Evolutionary conservation across 2,113 vertebrate genomes (phyloP).

Genomic region (Tretioscincus oriximinensis): DNA sequence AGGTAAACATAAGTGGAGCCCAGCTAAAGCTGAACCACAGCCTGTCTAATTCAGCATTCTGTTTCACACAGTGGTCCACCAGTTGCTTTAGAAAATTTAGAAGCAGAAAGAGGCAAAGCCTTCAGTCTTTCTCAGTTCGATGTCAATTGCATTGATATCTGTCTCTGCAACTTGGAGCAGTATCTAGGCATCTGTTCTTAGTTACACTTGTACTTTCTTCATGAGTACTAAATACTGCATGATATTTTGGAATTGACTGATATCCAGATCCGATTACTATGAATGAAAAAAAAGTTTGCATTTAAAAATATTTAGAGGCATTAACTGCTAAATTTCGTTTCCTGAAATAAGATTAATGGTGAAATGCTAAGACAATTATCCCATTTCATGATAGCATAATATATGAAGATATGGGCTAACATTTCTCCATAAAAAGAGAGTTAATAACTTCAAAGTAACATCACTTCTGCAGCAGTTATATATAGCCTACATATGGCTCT

Average conservation of each 20-base stretch:
- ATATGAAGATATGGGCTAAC: neutral
- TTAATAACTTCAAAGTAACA: conserved; percentile 49
- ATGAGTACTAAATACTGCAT: neutral
- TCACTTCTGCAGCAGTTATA: conserved; percentile 39
- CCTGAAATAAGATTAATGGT: neutral
- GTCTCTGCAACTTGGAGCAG: too few relatives aligned
- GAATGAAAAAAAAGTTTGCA: neutral
- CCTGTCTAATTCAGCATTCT: too few relatives aligned
- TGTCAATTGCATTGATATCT: too few relatives aligned
- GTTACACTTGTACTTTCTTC: neutral
- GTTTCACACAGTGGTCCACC: too few relatives aligned
- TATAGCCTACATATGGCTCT: conserved; percentile 61
- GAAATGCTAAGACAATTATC: conserved; percentile 7
- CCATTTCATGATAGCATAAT: neutral
- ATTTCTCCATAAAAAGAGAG: conserved; percentile 1
- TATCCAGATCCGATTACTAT: too few relatives aligned
- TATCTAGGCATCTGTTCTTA: too few relatives aligned
- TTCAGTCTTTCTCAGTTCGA: too few relatives aligned
- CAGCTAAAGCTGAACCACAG: too few relatives aligned
- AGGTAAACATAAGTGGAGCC: too few relatives aligned
- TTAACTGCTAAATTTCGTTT: neutral
- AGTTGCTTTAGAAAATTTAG: too few relatives aligned
- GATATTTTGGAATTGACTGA: too few relatives aligned
- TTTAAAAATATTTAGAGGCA: neutral
- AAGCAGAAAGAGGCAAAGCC: too few relatives aligned